A percentile compares a stretch with the other conserved stretches of the same genome.
These are phyloP conservation scores for Percina caprodes DNA, from an alignment of 2,113 vertebrate species.

Conservation along the genomic window DNA sequence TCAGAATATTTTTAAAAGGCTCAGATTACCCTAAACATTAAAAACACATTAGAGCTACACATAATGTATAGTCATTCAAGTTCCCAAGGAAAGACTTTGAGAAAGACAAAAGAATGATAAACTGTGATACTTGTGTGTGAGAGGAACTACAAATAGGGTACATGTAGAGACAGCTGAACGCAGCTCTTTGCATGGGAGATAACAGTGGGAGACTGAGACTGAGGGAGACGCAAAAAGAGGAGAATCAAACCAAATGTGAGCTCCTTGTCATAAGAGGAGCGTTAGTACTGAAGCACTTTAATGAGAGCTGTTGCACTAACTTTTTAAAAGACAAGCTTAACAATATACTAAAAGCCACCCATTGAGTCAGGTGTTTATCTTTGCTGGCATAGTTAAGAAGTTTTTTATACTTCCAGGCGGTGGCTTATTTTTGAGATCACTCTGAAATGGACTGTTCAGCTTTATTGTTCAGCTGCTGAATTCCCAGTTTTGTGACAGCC, in stretches of 20 bases:
- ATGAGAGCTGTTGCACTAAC: constrained; percentile 66
- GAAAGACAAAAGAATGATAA: constrained; percentile 27
- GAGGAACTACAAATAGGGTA: constrained; percentile 3
- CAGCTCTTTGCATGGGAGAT: constrained; percentile 20
- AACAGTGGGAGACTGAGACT: neutral
- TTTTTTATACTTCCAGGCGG: constrained; percentile 46
- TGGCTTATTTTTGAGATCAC: constrained; percentile 53
- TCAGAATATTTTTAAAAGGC: constrained; percentile 39
- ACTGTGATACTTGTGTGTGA: constrained; percentile 23
- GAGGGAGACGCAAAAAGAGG: neutral
- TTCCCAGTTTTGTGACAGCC: constrained; percentile 36
- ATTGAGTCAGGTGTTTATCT: constrained; percentile 63
- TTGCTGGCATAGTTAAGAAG: constrained; percentile 22
- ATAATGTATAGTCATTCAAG: constrained; percentile 39
- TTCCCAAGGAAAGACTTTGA: constrained; percentile 30
- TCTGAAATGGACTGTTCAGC: constrained; percentile 46
- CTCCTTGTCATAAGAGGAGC: constrained; percentile 52
- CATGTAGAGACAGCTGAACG: constrained; percentile 27
- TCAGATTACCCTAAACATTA: constrained; percentile 51
- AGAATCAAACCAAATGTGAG: constrained; percentile 57
- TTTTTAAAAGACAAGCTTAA: constrained; percentile 63
- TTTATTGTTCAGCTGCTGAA: constrained; percentile 29
- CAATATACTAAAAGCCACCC: constrained; percentile 49
- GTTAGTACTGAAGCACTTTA: constrained; percentile 56
- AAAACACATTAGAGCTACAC: constrained; percentile 56